These are phyloP conservation scores for Muschampia plurimacula DNA, from an alignment of 2,888 invertebrate genomes.

Conservation along the genomic window DNA sequence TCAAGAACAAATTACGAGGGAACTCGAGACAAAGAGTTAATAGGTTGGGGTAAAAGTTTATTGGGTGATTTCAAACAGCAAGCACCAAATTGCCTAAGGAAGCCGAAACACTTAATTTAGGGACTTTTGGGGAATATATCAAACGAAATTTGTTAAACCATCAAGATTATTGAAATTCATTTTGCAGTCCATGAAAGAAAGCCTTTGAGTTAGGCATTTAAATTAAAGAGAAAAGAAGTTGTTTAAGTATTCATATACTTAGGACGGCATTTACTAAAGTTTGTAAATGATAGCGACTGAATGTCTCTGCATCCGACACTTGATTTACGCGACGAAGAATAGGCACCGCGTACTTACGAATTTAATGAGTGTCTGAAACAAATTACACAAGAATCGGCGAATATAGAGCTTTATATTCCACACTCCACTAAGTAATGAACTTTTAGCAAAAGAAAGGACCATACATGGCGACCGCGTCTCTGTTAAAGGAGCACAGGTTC, in stretches of 20 bases:
- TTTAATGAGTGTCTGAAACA: slow-evolving; percentile 16
- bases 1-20: slow-evolving; percentile 67
- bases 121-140: not conserved
- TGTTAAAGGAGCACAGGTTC: too few relatives aligned
- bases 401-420: not conserved
- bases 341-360: slow-evolving; percentile 11
- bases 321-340: slow-evolving; percentile 11
- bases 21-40: slow-evolving; percentile 55
- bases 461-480: not conserved
- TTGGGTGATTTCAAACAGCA: not conserved
- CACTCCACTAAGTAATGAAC: not conserved
- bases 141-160: not conserved
- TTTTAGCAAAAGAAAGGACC: not conserved
- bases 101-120: not conserved
- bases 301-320: not conserved
- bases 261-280: slow-evolving; percentile 31
- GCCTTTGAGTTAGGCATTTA: not conserved
- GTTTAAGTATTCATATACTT: slow-evolving; percentile 4
- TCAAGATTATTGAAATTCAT: too few relatives aligned
- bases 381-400: not conserved
- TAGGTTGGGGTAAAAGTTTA: slow-evolving; percentile 32
- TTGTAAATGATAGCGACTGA: slow-evolving; percentile 11
- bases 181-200: not conserved
- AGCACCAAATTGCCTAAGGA: slow-evolving; percentile 47
- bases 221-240: not conserved